Conservation (phyloP, 1,140 invertebrate genomes). For the Heliconius melpomene region DNA sequence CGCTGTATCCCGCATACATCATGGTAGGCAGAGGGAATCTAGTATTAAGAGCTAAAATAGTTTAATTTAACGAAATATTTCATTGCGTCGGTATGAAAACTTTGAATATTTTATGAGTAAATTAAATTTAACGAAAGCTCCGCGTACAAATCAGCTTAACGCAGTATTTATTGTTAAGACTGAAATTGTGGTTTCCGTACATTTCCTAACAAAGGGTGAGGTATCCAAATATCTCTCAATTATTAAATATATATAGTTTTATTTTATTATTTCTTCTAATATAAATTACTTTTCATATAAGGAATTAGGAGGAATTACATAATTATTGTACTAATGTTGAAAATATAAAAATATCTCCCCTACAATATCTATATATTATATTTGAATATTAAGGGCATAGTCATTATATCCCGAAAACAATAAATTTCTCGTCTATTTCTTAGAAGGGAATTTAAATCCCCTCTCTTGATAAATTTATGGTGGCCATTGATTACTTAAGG, state of each 20-base stretch:
- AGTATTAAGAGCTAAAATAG: neutral
- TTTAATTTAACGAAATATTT: too few relatives aligned
- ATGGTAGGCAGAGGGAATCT: too few relatives aligned
- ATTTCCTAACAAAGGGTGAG: neutral
- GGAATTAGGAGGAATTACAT: too few relatives aligned
- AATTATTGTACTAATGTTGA: neutral
- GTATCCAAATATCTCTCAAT: neutral
- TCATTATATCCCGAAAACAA: neutral
- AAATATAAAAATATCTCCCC: neutral
- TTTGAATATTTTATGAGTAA: neutral
- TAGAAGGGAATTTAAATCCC: neutral
- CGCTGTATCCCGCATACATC: too few relatives aligned
- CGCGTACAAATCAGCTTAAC: neutral
- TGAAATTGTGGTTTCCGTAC: neutral
- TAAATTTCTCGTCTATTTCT: conserved; percentile 4
- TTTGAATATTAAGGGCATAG: neutral
- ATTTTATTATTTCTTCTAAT: too few relatives aligned
- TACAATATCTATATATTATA: neutral
- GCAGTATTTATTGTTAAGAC: neutral
- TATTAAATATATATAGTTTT: too few relatives aligned
- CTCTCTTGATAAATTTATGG: conserved; percentile 2
- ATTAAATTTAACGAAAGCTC: neutral
- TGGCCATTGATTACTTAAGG: neutral
- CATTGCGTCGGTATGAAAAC: too few relatives aligned
- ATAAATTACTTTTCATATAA: neutral